Evolutionary conservation across 2,797 vertebrate genomes (phyloP).

Genomic region (Lutra lutra): DNA sequence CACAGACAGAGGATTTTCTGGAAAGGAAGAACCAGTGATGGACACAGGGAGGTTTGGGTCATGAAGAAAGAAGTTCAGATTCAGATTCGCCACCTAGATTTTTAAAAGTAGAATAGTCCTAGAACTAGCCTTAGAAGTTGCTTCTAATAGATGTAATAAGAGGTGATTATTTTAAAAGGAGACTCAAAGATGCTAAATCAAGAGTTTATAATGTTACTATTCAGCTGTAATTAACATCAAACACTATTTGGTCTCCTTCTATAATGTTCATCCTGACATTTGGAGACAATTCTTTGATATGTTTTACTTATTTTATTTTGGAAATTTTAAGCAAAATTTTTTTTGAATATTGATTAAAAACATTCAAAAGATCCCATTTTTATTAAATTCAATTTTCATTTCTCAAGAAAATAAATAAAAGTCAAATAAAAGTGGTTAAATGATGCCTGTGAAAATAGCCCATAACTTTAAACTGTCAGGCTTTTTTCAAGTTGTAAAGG

Average conservation of each 20-base stretch:
- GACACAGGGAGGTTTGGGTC: too few species aligned
- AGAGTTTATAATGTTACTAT: neutral
- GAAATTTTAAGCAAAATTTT: neutral
- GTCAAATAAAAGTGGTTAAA: neutral
- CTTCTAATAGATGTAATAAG: neutral
- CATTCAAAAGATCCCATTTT: neutral
- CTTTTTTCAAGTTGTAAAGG: neutral
- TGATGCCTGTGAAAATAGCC: neutral
- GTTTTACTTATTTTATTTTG: neutral
- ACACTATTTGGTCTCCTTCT: neutral
- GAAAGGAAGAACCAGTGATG: neutral
- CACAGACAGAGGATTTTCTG: neutral
- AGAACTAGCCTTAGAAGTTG: neutral
- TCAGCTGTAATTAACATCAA: neutral
- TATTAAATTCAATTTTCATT: neutral
- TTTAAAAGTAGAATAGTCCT: neutral
- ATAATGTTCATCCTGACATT: neutral
- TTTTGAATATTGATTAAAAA: neutral
- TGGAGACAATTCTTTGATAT: neutral
- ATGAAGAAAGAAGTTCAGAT: neutral
- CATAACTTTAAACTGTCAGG: neutral
- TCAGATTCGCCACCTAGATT: neutral
- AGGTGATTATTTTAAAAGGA: neutral
- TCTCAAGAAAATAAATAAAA: neutral
- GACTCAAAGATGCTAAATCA: neutral